Evolutionary conservation across 35 echinoderm and acorn worm genomes (phyloP).

Genomic region (Acanthaster planci): DNA sequence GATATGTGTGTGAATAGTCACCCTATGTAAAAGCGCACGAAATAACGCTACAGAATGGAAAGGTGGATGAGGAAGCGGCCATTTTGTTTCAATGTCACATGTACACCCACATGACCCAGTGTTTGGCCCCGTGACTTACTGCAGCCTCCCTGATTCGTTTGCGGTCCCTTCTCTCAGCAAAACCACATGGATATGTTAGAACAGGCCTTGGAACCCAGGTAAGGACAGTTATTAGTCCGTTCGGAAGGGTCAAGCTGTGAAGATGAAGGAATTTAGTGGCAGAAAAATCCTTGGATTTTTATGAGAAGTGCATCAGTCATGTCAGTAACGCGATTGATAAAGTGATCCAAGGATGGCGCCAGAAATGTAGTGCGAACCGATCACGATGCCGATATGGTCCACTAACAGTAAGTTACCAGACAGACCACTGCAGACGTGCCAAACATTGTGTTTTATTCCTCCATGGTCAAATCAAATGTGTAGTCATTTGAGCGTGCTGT

Average conservation of each 20-base stretch:
- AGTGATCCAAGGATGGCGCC: not conserved
- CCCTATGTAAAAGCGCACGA: slow-evolving; percentile 13
- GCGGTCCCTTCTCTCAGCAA: slow-evolving; percentile 8
- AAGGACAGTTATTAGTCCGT: not conserved
- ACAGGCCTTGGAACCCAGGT: slow-evolving; percentile 36
- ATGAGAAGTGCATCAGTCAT: too few species aligned
- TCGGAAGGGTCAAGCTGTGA: not conserved
- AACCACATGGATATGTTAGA: slow-evolving; percentile 49
- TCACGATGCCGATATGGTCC: too few species aligned
- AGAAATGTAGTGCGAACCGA: too few species aligned
- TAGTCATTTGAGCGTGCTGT: too few species aligned
- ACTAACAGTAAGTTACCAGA: too few species aligned
- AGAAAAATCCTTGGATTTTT: not conserved
- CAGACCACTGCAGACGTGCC: too few species aligned
- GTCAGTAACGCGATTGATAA: not conserved
- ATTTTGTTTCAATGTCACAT: slow-evolving; percentile 31
- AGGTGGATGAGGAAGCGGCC: not conserved
- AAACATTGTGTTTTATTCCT: too few species aligned
- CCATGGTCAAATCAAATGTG: too few species aligned
- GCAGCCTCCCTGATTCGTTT: slow-evolving; percentile 38
- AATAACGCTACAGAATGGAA: not conserved
- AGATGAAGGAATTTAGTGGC: not conserved
- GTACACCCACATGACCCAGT: slow-evolving; percentile 32
- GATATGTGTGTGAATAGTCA: not conserved
- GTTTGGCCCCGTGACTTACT: slow-evolving; percentile 38